Evolutionary conservation across 2,113 vertebrate species (phyloP), one percentile per base, ranked within the genome.

Genomic region (Periophthalmus modestus): DNA sequence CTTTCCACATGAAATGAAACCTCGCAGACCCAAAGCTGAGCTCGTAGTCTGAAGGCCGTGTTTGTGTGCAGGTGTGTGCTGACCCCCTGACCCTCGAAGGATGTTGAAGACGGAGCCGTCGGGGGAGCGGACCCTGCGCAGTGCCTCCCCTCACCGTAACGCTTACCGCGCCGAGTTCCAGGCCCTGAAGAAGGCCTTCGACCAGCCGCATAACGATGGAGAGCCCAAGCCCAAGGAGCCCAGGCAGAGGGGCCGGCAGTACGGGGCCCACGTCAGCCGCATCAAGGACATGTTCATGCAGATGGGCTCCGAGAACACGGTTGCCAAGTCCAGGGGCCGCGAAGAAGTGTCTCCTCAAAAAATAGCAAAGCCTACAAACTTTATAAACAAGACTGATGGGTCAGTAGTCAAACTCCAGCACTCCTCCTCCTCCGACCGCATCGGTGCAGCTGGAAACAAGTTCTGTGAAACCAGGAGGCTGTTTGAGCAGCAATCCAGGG

Each of bases 271-370:
- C 21, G 98, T 99, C 93, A 99, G 97, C 86, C 94, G 98, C 78
- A 99, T 99, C 92, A 99, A 99, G 92, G 97, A 99, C 85, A 95
- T 99, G 79, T 99, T 99, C 88, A 98, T 98, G 97, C 97, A 99
- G 90, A 97, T 98, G 97, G 96, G 95, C 62, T 94, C 96, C 68
- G 96, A 98, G 69, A 92, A 68, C 50, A 43, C 85, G 24, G 74
- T 89, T 1, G 76, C 90, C 68, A 97, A 94, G 88, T 72, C 90
- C 1, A 94, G 87, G 77, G 84, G 72, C 7, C 93, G 87, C 68
- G 93, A 95, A 0, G 93, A 95, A 0, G 81, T 93, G 36, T 97
- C 96, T 0, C 96, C 96, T 13, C 96, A 95, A 72, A 96, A 95
- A 80, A 86, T 95, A 77, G 84, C 89, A 75, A 96, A 95, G 79